Conservation (phyloP, 2,888 invertebrate species). For the Synergus itoensis region DNA sequence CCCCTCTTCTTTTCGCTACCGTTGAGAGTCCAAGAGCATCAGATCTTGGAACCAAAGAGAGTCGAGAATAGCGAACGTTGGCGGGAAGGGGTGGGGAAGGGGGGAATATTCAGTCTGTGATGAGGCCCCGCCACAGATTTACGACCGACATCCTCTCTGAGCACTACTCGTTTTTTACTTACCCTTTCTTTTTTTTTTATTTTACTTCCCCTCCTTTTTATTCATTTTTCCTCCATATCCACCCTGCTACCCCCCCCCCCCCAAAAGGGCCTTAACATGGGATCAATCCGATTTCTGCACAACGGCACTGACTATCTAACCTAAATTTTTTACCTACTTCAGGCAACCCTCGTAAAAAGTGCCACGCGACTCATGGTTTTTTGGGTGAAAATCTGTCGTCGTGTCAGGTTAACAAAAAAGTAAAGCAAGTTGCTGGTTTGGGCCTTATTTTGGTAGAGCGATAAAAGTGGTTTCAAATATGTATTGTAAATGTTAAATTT, state of each 20-base stretch:
- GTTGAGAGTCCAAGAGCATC: neutral
- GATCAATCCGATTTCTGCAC: slow-evolving; percentile 51
- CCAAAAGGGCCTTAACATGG: slow-evolving; percentile 29
- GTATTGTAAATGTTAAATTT: no score
- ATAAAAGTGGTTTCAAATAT: no score
- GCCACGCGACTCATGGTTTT: slow-evolving; percentile 67
- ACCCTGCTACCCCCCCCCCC: slow-evolving; percentile 48
- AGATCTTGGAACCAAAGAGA: slow-evolving; percentile 6
- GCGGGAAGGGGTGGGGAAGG: neutral
- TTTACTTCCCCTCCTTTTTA: slow-evolving; percentile 43
- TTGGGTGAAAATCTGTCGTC: slow-evolving; percentile 23
- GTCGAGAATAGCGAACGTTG: neutral
- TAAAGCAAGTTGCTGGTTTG: neutral
- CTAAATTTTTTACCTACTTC: slow-evolving; percentile 55
- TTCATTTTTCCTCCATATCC: slow-evolving; percentile 45
- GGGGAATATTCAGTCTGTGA: slow-evolving; percentile 59
- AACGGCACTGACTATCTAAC: slow-evolving; percentile 57
- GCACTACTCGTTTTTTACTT: slow-evolving; percentile 66
- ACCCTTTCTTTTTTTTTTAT: slow-evolving; percentile 62
- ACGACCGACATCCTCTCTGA: slow-evolving; percentile 71
- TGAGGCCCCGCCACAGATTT: slow-evolving; percentile 74
- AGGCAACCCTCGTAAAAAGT: slow-evolving; percentile 60
- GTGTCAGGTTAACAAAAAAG: slow-evolving; percentile 1
- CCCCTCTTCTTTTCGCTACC: slow-evolving; percentile 27
- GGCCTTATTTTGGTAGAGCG: neutral